A percentile compares a stretch with the other conserved stretches of the same genome.
Conservation (phyloP, 2,797 vertebrate genomes). For the Platalea minor region DNA sequence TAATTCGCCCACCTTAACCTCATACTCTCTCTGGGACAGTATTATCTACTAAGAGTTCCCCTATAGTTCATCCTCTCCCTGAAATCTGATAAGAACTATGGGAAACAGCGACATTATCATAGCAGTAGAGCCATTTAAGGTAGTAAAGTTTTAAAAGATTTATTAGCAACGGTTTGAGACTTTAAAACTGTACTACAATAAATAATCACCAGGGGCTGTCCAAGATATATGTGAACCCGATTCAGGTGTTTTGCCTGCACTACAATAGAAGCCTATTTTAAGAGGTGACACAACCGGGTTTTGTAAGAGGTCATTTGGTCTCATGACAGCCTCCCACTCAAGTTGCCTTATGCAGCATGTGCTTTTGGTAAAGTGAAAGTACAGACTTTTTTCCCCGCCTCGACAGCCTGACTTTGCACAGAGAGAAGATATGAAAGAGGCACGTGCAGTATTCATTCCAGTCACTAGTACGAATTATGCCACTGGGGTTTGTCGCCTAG, state of each 20-base stretch:
- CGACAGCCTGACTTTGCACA: not conserved
- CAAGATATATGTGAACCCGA: not conserved
- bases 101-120: not conserved
- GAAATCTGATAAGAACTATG: not conserved
- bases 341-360: not conserved
- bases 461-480: not conserved
- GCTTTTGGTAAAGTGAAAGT: not conserved
- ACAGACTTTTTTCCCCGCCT: rapidly evolving
- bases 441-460: not conserved
- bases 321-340: not conserved
- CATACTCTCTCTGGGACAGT: not conserved
- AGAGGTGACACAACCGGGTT: not conserved
- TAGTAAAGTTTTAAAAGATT: not conserved
- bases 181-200: not conserved
- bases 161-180: not conserved
- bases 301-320: not conserved
- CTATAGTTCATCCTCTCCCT: not conserved
- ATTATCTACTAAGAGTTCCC: not conserved
- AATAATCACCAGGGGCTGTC: not conserved
- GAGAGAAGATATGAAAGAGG: not conserved
- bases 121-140: not conserved
- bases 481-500: not conserved
- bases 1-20: not conserved
- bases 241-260: not conserved
- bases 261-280: not conserved